Conservation (phyloP, 2,797 vertebrate genomes). For the Meda fulgida region DNA sequence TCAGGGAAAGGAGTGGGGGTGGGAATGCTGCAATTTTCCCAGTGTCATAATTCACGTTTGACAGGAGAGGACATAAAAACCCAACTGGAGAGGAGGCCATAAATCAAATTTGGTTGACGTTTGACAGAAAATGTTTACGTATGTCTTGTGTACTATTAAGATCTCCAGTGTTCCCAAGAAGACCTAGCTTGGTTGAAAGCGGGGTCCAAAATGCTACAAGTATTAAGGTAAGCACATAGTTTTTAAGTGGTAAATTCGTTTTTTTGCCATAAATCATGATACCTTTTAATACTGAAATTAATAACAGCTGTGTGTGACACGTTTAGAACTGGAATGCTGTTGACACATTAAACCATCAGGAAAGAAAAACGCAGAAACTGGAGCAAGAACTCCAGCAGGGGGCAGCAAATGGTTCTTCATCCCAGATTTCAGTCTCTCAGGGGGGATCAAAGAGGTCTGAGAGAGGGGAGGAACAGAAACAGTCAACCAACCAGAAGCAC, state of each 20-base stretch:
- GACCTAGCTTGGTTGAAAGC: conserved; percentile 59
- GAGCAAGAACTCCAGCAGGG: conserved; percentile 63
- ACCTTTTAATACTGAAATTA: background rate
- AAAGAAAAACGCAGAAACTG: conserved; percentile 41
- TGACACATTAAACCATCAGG: conserved; percentile 60
- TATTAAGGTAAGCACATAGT: conserved; percentile 64
- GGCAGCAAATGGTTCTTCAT: conserved; percentile 62
- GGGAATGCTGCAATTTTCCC: conserved; percentile 2
- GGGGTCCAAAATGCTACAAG: conserved; percentile 59
- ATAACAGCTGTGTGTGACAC: background rate
- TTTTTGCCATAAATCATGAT: background rate
- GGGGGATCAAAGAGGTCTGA: background rate
- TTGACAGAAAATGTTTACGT: background rate
- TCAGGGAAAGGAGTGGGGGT: conserved; percentile 5
- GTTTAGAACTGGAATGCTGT: conserved; percentile 60
- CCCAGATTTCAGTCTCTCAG: conserved; percentile 40
- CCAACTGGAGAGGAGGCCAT: background rate
- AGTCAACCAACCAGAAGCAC: conserved; percentile 7
- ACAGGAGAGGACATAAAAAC: background rate
- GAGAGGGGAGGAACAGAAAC: background rate
- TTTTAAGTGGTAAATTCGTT: background rate
- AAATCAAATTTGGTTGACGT: conserved; percentile 5
- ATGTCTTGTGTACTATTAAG: conserved; percentile 6
- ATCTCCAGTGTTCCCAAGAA: conserved; percentile 59
- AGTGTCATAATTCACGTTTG: conserved; percentile 18